These are phyloP conservation scores for Tuta absoluta DNA, from an alignment of 2,888 invertebrate genomes.

Conservation along the genomic window DNA sequence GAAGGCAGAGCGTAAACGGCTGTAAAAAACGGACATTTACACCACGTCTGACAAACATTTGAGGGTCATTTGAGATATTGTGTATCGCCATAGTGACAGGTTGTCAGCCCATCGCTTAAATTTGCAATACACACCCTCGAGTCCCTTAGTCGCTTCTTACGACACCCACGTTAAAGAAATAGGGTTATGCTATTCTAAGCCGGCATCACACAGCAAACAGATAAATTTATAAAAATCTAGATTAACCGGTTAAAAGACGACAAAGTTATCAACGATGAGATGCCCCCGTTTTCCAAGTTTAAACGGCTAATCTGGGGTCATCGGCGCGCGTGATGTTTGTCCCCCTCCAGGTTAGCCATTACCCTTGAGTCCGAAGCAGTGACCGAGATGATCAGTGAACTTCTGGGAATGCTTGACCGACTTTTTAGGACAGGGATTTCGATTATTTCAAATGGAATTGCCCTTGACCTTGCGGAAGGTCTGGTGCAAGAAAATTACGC, in stretches of 20 bases:
- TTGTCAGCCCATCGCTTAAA: too few species aligned
- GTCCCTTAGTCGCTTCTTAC: too few species aligned
- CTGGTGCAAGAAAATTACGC: neutral
- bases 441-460: neutral
- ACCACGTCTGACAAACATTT: too few species aligned
- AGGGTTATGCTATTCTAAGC: too few species aligned
- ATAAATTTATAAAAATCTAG: neutral
- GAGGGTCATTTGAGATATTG: too few species aligned
- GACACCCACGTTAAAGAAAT: too few species aligned
- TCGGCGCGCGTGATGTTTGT: neutral
- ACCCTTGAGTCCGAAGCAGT: neutral
- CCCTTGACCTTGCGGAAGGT: neutral
- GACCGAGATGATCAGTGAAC: slow-evolving; percentile 16
- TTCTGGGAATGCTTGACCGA: slow-evolving; percentile 2
- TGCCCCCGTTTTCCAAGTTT: neutral
- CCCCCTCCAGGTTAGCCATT: neutral
- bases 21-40: too few species aligned
- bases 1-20: too few species aligned
- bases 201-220: too few species aligned
- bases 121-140: too few species aligned
- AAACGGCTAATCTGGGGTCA: neutral
- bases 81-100: too few species aligned
- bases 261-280: neutral
- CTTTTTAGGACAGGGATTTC: neutral
- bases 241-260: neutral